Conservation (phyloP, 2,113 vertebrate species). For the Vulpes lagopus region DNA sequence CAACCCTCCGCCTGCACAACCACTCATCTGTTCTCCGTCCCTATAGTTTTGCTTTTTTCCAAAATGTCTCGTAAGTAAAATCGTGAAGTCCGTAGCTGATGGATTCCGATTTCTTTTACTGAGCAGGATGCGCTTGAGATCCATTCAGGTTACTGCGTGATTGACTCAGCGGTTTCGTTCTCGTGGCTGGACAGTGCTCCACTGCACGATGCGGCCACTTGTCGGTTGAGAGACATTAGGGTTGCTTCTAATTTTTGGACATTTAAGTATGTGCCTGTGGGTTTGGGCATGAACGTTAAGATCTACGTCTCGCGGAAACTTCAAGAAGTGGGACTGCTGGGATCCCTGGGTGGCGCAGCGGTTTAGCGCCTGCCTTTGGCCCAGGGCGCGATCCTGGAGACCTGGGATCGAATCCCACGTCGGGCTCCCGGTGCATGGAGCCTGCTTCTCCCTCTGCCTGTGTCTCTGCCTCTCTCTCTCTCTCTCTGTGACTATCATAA, state of each 20-base stretch:
- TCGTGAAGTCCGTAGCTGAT: not conserved
- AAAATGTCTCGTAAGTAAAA: not conserved
- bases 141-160: not conserved
- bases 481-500: too few relatives aligned
- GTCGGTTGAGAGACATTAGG: not conserved
- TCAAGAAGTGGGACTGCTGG: not conserved
- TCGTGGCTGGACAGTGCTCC: not conserved
- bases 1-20: not conserved
- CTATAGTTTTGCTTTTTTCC: not conserved
- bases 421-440: too few relatives aligned
- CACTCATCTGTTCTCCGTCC: not conserved
- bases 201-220: not conserved
- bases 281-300: not conserved
- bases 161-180: not conserved
- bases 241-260: not conserved
- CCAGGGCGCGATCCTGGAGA: too few relatives aligned
- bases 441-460: too few relatives aligned
- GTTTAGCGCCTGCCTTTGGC: too few relatives aligned
- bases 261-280: not conserved
- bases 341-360: too few relatives aligned
- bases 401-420: too few relatives aligned
- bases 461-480: too few relatives aligned
- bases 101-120: not conserved
- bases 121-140: not conserved
- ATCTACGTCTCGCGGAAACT: slow-evolving; percentile 12